Percentiles rank a stretch among this genome's conserved stretches.
These are phyloP conservation scores for Morpho deidamia DNA, from an alignment of 2,888 invertebrate genomes.

Conservation along the genomic window DNA sequence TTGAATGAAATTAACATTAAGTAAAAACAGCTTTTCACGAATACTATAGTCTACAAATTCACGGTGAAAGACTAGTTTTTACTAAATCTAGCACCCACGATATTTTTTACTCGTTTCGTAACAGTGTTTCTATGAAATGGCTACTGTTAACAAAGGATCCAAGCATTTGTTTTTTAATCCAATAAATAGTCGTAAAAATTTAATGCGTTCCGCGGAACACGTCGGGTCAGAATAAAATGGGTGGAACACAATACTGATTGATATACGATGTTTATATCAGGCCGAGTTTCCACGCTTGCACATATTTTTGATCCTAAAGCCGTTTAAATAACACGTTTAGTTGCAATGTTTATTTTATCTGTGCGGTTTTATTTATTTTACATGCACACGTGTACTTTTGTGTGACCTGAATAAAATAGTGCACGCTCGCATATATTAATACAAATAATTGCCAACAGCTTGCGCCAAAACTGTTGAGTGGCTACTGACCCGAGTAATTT, in stretches of 20 bases:
- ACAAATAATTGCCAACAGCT: too few species aligned
- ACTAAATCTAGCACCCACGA: background rate
- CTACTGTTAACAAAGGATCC: conserved; percentile 5
- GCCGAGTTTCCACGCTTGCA: background rate
- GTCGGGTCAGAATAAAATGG: conserved; percentile 16
- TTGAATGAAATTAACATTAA: too few species aligned
- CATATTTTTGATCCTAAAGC: conserved; percentile 4
- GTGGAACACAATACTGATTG: conserved; percentile 17
- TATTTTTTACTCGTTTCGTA: background rate
- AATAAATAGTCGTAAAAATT: conserved; percentile 27
- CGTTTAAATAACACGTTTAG: background rate
- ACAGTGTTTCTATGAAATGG: conserved; percentile 1
- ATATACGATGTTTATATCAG: conserved; percentile 24
- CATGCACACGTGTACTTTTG: too few species aligned
- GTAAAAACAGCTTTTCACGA: too few species aligned
- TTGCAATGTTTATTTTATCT: background rate
- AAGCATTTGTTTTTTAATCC: conserved; percentile 23
- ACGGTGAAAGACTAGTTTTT: too few species aligned
- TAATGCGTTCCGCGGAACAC: conserved; percentile 21
- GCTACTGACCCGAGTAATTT: too few species aligned
- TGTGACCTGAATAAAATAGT: too few species aligned
- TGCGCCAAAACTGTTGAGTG: too few species aligned
- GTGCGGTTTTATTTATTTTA: background rate
- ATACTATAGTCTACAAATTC: too few species aligned
- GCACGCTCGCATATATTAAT: too few species aligned